A percentile compares a stretch with the other conserved stretches of the same genome.
Evolutionary conservation across 2,888 invertebrate species (phyloP).

Genomic region (Acrobeloides nanus): DNA sequence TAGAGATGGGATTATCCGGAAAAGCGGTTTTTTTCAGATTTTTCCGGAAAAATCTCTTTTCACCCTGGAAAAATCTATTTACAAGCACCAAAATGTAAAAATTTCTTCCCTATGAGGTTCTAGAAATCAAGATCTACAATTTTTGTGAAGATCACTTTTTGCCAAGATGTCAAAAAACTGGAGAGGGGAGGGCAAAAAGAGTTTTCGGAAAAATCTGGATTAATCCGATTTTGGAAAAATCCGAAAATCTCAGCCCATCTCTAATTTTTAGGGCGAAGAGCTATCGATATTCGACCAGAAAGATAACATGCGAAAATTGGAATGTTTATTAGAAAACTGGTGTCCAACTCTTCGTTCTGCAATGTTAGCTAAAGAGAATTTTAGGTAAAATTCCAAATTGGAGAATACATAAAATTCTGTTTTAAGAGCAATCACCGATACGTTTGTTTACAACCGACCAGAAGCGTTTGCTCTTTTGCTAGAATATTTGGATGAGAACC

Average conservation of each 20-base stretch:
- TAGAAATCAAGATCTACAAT: too few species aligned
- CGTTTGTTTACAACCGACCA: slow-evolving; percentile 24
- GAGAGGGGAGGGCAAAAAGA: not conserved
- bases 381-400: slow-evolving; percentile 7
- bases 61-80: too few species aligned
- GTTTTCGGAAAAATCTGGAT: not conserved
- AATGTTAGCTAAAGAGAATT: slow-evolving; percentile 24
- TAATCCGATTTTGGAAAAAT: not conserved
- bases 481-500: slow-evolving; percentile 23
- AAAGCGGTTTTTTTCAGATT: too few species aligned
- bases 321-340: slow-evolving; percentile 25
- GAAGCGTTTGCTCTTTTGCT: slow-evolving; percentile 26
- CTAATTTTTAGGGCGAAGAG: slow-evolving; percentile 20
- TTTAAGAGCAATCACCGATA: slow-evolving; percentile 26
- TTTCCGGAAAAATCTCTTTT: too few species aligned
- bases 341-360: slow-evolving; percentile 21
- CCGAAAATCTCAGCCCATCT: not conserved
- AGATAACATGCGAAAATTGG: slow-evolving; percentile 24
- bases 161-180: not conserved
- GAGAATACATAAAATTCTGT: not conserved
- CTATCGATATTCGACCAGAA: slow-evolving; percentile 8
- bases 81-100: too few species aligned
- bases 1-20: too few species aligned
- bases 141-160: too few species aligned
- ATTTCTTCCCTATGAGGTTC: too few species aligned